Conservation (phyloP, 2,113 vertebrate species). For the Chrysemys picta region DNA sequence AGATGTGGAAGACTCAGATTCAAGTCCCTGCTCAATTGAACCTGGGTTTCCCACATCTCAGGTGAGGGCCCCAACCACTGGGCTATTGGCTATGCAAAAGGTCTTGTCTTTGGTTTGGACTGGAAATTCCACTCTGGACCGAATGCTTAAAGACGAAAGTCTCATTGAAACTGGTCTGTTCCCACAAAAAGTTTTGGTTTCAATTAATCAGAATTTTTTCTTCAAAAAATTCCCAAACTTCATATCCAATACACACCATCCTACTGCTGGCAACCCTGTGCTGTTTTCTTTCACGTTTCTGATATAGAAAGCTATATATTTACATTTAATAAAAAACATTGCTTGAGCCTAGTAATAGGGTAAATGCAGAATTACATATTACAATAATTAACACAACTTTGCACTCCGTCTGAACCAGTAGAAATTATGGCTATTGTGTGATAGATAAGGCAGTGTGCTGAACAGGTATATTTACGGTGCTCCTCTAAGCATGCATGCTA, state of each 20-base stretch:
- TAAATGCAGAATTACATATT: neutral
- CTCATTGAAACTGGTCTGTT: neutral
- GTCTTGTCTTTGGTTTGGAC: neutral
- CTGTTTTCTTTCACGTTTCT: neutral
- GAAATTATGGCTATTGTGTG: neutral
- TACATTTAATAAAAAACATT: neutral
- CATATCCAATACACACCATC: neutral
- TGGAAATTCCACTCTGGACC: neutral
- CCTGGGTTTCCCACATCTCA: neutral
- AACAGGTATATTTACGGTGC: neutral
- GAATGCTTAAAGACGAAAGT: neutral
- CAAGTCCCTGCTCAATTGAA: neutral
- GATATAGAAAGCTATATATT: neutral
- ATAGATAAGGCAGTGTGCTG: neutral
- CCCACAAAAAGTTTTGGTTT: neutral
- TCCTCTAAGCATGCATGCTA: neutral
- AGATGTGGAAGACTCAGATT: neutral
- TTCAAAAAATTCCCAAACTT: neutral
- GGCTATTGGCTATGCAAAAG: neutral
- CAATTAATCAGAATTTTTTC: neutral
- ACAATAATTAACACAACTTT: neutral
- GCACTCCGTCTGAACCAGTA: neutral
- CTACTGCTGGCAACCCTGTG: accelerated
- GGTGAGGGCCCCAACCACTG: neutral
- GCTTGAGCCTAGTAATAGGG: neutral